Evolutionary conservation across 2,113 vertebrate genomes (phyloP), one percentile per base, ranked within the genome.

Genomic region (Kobus ellipsiprymnus): DNA sequence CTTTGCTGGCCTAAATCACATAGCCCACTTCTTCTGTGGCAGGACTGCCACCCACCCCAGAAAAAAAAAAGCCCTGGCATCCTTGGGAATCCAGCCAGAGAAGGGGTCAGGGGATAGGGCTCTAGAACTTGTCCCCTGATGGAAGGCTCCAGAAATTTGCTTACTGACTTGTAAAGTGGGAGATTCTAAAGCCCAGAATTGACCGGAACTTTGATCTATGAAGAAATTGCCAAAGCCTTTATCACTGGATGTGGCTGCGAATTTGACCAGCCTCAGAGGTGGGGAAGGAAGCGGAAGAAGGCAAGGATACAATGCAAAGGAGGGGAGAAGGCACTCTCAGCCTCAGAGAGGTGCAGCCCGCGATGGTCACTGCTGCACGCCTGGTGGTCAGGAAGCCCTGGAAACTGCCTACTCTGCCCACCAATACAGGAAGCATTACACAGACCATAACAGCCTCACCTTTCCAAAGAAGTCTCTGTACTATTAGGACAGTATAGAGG

Each of bases 351-450:
- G 25, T 46, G 10, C 2, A 2, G 7, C 19, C 19, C n/a, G 48
- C 0, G 5, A 16, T 2, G 40, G 14, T 91, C 23, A 1, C 40
- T 17, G 46, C 16, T 12, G n/a, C 3, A 11, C 6, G 48, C 9
- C 59, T 44, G 30, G 48, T 3, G 13, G 25, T 5, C 6, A 17
- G 52, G 59, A 1, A 19, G 74, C 50, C 0, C 6, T 30, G 33
- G 88, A 36, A 46, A 33, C 36, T 8, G 78, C 44, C 48, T 3
- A 2, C 10, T 78, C 78, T 64, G 23, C 21, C 59, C 83, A 2
- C 29, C 82, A 33, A 14, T 1, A 77, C 14, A 62, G 80, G 36
- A 78, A 27, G 36, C 14, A 16, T 21, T 19, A 62, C 14, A 27
- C 5, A 9, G 44, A 6, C 30, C 5, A 0, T 2, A 77, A 13